A percentile compares a stretch with the other conserved stretches of the same genome.
These are phyloP conservation scores for Pinctada fucata DNA, from an alignment of 2,888 invertebrate species.

Conservation along the genomic window DNA sequence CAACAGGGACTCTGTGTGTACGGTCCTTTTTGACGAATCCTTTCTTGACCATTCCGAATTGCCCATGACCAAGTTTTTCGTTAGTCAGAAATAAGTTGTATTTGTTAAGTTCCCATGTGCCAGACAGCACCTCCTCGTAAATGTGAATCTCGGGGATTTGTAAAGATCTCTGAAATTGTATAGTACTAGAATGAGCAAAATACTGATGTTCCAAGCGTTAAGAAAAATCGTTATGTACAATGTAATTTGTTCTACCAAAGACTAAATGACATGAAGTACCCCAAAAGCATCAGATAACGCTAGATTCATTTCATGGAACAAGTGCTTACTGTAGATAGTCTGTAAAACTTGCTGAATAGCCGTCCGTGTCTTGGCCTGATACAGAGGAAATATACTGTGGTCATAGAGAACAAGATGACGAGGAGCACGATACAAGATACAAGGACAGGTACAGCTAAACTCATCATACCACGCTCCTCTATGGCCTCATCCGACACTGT, in stretches of 20 bases:
- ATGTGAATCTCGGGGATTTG: conserved; percentile 57
- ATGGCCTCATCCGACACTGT: conserved; percentile 22
- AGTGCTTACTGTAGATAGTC: conserved; percentile 53
- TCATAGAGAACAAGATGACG: conserved; percentile 57
- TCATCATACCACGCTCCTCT: conserved; percentile 42
- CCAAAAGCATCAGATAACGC: too few relatives aligned
- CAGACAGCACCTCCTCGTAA: conserved; percentile 67
- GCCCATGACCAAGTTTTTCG: conserved; percentile 68
- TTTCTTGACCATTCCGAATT: conserved; percentile 70
- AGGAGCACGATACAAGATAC: conserved; percentile 61
- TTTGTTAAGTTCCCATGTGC: conserved; percentile 66
- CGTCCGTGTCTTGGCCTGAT: conserved; percentile 55
- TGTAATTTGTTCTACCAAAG: too few relatives aligned
- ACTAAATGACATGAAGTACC: too few relatives aligned
- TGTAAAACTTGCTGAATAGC: conserved; percentile 51
- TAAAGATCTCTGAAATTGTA: conserved; percentile 45
- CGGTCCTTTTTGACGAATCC: conserved; percentile 66
- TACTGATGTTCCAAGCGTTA: neutral
- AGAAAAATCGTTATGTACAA: too few relatives aligned
- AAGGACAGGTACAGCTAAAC: conserved; percentile 55
- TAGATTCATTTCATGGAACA: too few relatives aligned
- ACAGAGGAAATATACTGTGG: conserved; percentile 62
- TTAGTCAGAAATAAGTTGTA: conserved; percentile 65
- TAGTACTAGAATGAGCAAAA: neutral
- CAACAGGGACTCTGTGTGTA: conserved; percentile 64